These are phyloP conservation scores for Drosophila affinis DNA, from an alignment of 2,888 invertebrate genomes.

Conservation along the genomic window DNA sequence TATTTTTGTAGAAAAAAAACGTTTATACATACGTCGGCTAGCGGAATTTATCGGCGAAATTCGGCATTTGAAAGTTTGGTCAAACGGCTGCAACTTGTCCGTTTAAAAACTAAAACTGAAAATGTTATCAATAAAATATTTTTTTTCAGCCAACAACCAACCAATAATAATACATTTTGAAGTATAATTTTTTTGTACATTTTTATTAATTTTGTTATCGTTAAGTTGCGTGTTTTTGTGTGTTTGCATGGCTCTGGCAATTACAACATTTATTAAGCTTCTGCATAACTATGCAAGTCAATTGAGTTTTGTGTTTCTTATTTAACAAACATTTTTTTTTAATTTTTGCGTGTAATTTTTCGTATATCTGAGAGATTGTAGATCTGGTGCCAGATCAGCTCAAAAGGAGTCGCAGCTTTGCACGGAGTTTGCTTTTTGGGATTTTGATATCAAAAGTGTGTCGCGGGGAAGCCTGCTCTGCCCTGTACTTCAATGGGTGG, in stretches of 20 bases:
- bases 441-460: conserved; percentile 36
- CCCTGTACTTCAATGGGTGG: conserved; percentile 3
- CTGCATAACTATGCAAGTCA: conserved; percentile 21
- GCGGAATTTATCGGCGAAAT: too few relatives aligned
- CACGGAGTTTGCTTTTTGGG: conserved; percentile 26
- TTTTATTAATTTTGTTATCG: conserved; percentile 14
- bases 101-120: too few relatives aligned
- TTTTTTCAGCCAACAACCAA: too few relatives aligned
- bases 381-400: conserved; percentile 42
- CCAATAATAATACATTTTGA: neutral
- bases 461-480: conserved; percentile 13
- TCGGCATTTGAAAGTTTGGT: too few relatives aligned
- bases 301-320: conserved; percentile 19
- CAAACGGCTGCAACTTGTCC: too few relatives aligned
- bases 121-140: too few relatives aligned
- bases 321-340: conserved; percentile 30
- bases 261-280: conserved; percentile 64
- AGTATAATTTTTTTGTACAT: neutral
- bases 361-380: conserved; percentile 3
- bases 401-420: conserved; percentile 58
- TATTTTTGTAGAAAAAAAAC: too few relatives aligned
- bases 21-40: too few relatives aligned
- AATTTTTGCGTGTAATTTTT: conserved; percentile 12
- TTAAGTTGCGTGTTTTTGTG: conserved; percentile 17
- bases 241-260: conserved; percentile 51